Evolutionary conservation across 2,113 vertebrate species (phyloP).

Genomic region (Notarius quadriscutis): DNA sequence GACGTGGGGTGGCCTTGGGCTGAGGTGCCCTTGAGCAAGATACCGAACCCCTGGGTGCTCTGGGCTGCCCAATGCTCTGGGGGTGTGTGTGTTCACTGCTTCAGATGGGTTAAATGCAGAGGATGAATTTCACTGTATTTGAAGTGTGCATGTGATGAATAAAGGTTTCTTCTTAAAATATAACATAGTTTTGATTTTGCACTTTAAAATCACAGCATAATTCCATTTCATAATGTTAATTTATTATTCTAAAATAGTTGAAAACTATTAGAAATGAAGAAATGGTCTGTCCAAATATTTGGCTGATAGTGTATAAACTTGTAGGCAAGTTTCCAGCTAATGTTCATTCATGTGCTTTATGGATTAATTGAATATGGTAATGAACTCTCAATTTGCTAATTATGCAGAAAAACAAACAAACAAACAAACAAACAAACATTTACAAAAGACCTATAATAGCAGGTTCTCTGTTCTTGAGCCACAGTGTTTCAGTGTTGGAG

Average conservation of each 20-base stretch:
- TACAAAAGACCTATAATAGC: background rate
- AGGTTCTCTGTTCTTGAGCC: background rate
- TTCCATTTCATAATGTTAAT: background rate
- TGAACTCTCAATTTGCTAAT: no score
- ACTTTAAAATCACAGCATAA: background rate
- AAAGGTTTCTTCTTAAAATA: background rate
- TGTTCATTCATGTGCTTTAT: constrained; percentile 19
- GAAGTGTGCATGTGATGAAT: no score
- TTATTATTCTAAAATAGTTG: background rate
- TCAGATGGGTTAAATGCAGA: no score
- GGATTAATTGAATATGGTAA: background rate
- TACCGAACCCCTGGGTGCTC: no score
- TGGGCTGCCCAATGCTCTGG: no score
- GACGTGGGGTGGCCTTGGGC: no score
- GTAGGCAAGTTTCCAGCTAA: constrained; percentile 4
- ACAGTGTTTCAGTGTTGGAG: constrained; percentile 17
- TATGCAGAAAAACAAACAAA: background rate
- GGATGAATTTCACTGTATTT: no score
- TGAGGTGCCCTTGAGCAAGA: no score
- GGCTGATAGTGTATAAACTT: background rate
- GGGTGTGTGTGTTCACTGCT: no score
- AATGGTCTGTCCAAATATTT: background rate
- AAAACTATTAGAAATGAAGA: background rate
- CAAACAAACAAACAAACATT: background rate
- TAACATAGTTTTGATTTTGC: background rate